Conservation (phyloP, 2,113 vertebrate genomes). For the Pelecanus crispus region DNA sequence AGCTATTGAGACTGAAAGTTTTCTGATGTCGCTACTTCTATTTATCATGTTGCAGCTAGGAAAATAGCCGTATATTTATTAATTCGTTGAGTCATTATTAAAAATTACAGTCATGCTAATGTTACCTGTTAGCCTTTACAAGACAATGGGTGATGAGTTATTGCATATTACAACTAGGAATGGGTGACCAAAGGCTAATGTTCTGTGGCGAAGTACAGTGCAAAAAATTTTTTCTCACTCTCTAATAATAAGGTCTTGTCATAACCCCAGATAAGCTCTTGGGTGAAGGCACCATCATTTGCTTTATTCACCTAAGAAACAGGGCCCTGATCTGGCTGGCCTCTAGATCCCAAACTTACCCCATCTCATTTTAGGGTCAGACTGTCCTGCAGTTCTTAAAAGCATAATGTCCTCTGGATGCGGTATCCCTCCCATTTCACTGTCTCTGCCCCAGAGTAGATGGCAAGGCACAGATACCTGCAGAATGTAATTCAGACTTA, state of each 20-base stretch:
- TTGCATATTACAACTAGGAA: background rate
- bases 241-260: background rate
- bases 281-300: background rate
- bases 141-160: background rate
- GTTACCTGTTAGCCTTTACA: background rate
- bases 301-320: background rate
- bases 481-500: background rate
- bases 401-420: rapidly evolving
- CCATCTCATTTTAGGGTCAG: background rate
- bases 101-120: background rate
- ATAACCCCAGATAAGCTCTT: background rate
- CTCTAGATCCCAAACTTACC: background rate
- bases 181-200: background rate
- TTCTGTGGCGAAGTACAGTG: background rate
- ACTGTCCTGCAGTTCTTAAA: background rate
- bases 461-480: background rate
- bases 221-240: background rate
- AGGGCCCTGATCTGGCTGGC: background rate
- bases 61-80: background rate
- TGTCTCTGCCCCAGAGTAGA: background rate
- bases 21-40: background rate
- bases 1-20: background rate
- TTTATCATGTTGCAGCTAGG: background rate
- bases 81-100: background rate
- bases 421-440: background rate